Evolutionary conservation across 2,113 vertebrate species (phyloP), one percentile per base, ranked within the genome.

Genomic region (Lasiurus borealis): DNA sequence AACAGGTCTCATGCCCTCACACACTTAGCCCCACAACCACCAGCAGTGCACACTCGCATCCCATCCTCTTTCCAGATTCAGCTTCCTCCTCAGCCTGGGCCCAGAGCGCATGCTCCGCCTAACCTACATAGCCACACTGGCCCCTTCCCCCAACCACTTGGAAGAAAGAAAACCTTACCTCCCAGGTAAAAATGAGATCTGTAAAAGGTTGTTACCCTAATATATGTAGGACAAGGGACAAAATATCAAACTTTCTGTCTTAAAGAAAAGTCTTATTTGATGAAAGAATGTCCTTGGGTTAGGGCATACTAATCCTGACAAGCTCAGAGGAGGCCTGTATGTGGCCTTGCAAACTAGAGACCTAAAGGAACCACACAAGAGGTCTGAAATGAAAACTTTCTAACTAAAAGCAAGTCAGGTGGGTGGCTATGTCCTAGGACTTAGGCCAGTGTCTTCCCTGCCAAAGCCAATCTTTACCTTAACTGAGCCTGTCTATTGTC

Each of bases 11-110:
- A 10, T 3, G 8, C 23, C 11, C 57, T 44, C n/a, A 3, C 21
- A 8, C 31, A 23, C 57, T 31, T 8, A 64, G 46, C 44, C 50
- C 8, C 7, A 18, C 31, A 72, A 23, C 36, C 18, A 73, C 19
- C 3, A 9, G 5, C 1, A 8, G 6, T 21, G 0, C 0, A 9
- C 15, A 2, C 4, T 71, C 50, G 50, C n/a, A 72, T 29, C 52
- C 2, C 81, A 7, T 57, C 9, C 29, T 21, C 14, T 50, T 48
- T 5, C 0, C 31, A 50, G 16, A 11, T 46, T 34, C 29, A 1
- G 18, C 46, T 66, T 18, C 52, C n/a, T 66, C 19, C 8, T 11
- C 0, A 0, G 36, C 23, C 27, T 15, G 2, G 57, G 57, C 11
- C 0, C 19, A 21, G n/a, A 40, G 23, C 8, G 8, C 23, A 27